A percentile compares a stretch with the other conserved stretches of the same genome.
phyloP scores from a whole-genome alignment of 1,140 invertebrate genomes.

The Bombus picipes region DNA sequence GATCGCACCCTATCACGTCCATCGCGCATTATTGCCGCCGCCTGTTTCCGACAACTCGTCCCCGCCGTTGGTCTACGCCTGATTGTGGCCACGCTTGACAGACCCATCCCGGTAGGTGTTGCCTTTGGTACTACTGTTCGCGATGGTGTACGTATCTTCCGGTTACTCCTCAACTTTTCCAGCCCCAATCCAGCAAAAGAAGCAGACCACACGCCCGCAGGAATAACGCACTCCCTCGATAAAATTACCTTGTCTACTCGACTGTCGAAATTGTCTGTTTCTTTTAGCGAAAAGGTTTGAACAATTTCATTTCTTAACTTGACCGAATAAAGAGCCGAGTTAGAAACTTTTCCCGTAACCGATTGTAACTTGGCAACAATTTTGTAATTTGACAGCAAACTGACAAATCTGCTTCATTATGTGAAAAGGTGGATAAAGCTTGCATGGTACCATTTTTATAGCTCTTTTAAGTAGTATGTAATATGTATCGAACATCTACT shows the following conservation, averaged over 20 bases:
- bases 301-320: slow-evolving; percentile 59
- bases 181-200: no score
- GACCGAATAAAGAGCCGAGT: neutral
- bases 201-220: neutral
- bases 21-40: slow-evolving; percentile 66
- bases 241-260: neutral
- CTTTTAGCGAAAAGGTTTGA: neutral
- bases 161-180: neutral
- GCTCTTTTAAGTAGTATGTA: no score
- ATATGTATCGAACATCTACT: neutral
- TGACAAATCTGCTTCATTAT: neutral
- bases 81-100: slow-evolving; percentile 51
- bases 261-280: slow-evolving; percentile 45
- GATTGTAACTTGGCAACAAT: neutral
- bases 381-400: neutral
- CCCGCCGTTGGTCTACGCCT: slow-evolving; percentile 9
- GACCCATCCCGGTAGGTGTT: slow-evolving; percentile 9
- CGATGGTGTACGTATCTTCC: neutral
- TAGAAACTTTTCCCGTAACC: neutral
- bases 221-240: slow-evolving; percentile 23
- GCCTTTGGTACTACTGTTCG: neutral
- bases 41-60: slow-evolving; percentile 61
- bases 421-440: neutral
- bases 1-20: slow-evolving; percentile 63
- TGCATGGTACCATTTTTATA: no score